Evolutionary conservation across 2,797 vertebrate species (phyloP).

Genomic region (Parauchenoglanis ngamensis): DNA sequence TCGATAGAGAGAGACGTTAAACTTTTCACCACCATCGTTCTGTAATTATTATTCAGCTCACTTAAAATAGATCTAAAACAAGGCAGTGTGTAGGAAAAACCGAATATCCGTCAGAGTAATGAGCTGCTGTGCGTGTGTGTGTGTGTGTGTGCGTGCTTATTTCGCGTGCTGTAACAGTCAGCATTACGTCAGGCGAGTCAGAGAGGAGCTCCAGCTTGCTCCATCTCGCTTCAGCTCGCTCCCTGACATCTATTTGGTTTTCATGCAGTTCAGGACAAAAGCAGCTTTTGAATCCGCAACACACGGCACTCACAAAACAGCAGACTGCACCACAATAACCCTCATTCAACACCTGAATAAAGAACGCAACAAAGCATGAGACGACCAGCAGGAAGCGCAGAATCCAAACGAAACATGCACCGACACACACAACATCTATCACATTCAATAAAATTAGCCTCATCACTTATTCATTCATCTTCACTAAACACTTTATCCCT

Average conservation of each 20-base stretch:
- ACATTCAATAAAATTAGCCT: not conserved
- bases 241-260: conserved; percentile 27
- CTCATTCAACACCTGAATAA: conserved; percentile 29
- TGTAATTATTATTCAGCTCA: conserved; percentile 12
- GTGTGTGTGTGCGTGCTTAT: not conserved
- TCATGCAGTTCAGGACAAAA: conserved; percentile 31
- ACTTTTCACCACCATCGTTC: not conserved
- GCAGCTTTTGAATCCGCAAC: conserved; percentile 38
- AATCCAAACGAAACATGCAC: not conserved
- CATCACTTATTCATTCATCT: not conserved
- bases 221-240: not conserved
- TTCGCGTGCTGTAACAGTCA: not conserved
- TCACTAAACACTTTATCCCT: not conserved
- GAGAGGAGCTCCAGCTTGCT: not conserved
- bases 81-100: not conserved
- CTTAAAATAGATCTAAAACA: conserved; percentile 23
- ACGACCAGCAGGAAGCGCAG: not conserved
- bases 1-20: not conserved
- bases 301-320: conserved; percentile 11
- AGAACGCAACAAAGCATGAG: conserved; percentile 14
- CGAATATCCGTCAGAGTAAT: not conserved
- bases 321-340: conserved; percentile 23
- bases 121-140: conserved; percentile 6
- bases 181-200: not conserved
- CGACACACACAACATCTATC: not conserved